phyloP scores from a whole-genome alignment of 1,140 invertebrate genomes.

The Drosophila bocki region DNA sequence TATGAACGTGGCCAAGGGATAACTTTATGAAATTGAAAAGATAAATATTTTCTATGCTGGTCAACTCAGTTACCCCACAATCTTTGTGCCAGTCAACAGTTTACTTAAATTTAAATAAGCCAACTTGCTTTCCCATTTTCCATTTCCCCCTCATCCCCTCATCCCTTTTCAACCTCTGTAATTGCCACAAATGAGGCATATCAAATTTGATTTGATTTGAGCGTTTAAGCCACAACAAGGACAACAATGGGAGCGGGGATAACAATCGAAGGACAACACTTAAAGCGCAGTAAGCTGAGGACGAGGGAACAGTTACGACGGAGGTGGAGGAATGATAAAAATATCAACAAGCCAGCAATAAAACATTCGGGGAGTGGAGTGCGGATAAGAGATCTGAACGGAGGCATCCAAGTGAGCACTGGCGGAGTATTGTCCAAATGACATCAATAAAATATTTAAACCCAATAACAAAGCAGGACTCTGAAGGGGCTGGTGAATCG shows the following conservation, averaged over 20 bases:
- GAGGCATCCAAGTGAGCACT: conserved; percentile 64
- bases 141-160: too few species aligned
- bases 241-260: conserved; percentile 18
- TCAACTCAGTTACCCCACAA: conserved; percentile 42
- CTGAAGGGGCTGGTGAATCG: conserved; percentile 10
- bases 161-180: conserved; percentile 4
- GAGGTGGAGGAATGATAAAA: conserved; percentile 50
- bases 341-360: conserved; percentile 72
- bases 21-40: conserved; percentile 67
- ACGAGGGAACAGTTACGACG: background rate
- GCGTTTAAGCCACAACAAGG: conserved; percentile 44
- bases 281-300: conserved; percentile 40
- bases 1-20: conserved; percentile 30
- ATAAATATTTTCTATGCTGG: conserved; percentile 65
- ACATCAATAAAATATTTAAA: conserved; percentile 81
- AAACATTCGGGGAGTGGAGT: conserved; percentile 52
- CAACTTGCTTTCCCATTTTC: background rate
- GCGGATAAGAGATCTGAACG: conserved; percentile 22
- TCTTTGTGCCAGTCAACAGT: background rate
- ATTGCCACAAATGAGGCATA: conserved; percentile 68
- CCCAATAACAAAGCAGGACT: conserved; percentile 52
- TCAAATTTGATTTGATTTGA: conserved; percentile 67
- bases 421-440: conserved; percentile 67
- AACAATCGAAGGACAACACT: conserved; percentile 52
- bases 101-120: conserved; percentile 38